phyloP scores from a whole-genome alignment of 2,797 vertebrate genomes.

The Falco peregrinus region DNA sequence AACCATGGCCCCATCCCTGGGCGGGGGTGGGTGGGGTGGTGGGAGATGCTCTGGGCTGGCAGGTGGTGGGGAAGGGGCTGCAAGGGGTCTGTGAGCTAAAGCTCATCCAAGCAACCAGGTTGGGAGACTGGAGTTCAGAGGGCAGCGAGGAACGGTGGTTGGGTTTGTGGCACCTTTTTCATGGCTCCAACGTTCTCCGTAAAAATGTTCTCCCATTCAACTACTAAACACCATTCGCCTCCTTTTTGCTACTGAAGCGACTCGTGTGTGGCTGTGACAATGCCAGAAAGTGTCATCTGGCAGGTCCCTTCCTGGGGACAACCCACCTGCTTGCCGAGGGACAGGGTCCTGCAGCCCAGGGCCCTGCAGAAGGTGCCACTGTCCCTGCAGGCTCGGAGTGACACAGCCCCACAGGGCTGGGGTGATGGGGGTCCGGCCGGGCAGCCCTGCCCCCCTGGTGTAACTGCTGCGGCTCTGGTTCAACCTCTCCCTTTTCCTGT shows the following conservation, averaged over 20 bases:
- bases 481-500: not conserved
- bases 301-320: not conserved
- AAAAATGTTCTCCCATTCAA: not conserved
- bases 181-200: accelerated
- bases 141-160: accelerated
- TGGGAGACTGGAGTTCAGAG: accelerated
- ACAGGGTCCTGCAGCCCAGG: not conserved
- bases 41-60: not conserved
- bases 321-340: accelerated
- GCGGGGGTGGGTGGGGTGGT: accelerated
- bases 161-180: not conserved
- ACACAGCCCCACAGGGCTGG: not conserved
- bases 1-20: accelerated
- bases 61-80: not conserved
- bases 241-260: not conserved
- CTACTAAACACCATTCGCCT: not conserved
- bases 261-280: accelerated
- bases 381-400: accelerated
- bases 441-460: not conserved
- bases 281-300: not conserved
- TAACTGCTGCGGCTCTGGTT: not conserved
- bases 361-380: not conserved
- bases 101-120: not conserved
- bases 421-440: not conserved
- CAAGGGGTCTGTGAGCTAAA: accelerated